Evolutionary conservation across 2,888 invertebrate genomes (phyloP), one percentile per base, ranked within the genome.

Genomic region (Drosophila falleni): DNA sequence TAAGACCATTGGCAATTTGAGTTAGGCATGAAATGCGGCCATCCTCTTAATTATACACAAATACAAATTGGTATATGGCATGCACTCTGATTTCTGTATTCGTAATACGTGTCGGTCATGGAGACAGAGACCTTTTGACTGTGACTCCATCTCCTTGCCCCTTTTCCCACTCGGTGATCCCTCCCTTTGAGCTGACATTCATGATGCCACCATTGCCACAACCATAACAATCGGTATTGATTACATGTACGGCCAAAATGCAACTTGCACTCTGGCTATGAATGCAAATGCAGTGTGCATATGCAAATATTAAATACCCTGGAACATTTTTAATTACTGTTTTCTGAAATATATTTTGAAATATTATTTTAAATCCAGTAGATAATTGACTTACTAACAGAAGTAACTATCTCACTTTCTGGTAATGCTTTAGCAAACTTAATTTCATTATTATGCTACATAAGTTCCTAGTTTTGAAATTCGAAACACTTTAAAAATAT

Each of bases 161-260:
- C 37, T 9, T 5, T 47, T 11, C 10, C 5, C 47, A 11, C 51
- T 15, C 9, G 33, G 19, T 42, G 39, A 9, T 29, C 6, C 23
- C 49, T 31, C 23, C 39, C 44, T 44, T 44, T 26, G 33, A 23
- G 53, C 65, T 55, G 70, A 55, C 71, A 74, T 65, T 74, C 72
- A 71, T 73, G 69, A 66, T 68, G 74, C 46, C 65, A 49, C 47
- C 55, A 64, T 37, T 65, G 65, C 63, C 67, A 85, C 82, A 81
- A 42, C 67, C 77, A 75, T 77, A 80, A 78, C 89, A 89, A 89
- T 74, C 67, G 74, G 56, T 76, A 89, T 89, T 85, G 87, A 89
- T 89, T 89, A 84, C 74, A 68, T 59, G 76, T 59, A 75, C 47
- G 46, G 16, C 74, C 75, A 49, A 79, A 77, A 63, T 76, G 64